Evolutionary conservation across 2,888 invertebrate genomes (phyloP).

Genomic region (Mamestra brassicae): DNA sequence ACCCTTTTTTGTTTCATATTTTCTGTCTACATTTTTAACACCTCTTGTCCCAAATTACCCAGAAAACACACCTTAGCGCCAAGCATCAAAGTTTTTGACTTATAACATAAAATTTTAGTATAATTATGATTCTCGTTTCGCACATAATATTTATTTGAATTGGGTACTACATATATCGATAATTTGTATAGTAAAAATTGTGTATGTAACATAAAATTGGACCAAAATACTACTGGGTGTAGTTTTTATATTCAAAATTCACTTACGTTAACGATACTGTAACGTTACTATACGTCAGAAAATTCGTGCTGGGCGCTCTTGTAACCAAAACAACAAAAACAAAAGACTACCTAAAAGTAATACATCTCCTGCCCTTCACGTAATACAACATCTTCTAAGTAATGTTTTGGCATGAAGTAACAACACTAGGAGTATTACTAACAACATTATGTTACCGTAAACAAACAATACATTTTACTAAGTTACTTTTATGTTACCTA

Average conservation of each 20-base stretch:
- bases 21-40: not conserved
- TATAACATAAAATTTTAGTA: too few relatives aligned
- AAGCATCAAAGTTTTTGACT: too few relatives aligned
- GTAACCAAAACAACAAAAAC: not conserved
- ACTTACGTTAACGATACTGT: too few relatives aligned
- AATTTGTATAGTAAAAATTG: too few relatives aligned
- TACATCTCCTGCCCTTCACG: not conserved
- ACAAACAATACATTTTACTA: slow-evolving; percentile 35
- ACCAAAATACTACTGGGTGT: too few relatives aligned
- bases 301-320: not conserved
- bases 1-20: not conserved
- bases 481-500: slow-evolving; percentile 13
- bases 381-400: slow-evolving; percentile 7
- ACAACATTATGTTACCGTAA: slow-evolving; percentile 26
- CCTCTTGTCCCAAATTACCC: not conserved
- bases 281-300: too few relatives aligned
- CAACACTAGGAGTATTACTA: slow-evolving; percentile 11
- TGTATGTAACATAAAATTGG: too few relatives aligned
- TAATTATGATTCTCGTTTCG: too few relatives aligned
- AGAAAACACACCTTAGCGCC: too few relatives aligned
- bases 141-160: too few relatives aligned
- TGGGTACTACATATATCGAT: too few relatives aligned
- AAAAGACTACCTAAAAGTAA: not conserved
- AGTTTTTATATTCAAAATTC: too few relatives aligned
- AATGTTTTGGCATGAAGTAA: slow-evolving; percentile 21